Base-by-base conservation (phyloP, 2,888 invertebrate genomes). In the Xylophagus ater region DNA sequence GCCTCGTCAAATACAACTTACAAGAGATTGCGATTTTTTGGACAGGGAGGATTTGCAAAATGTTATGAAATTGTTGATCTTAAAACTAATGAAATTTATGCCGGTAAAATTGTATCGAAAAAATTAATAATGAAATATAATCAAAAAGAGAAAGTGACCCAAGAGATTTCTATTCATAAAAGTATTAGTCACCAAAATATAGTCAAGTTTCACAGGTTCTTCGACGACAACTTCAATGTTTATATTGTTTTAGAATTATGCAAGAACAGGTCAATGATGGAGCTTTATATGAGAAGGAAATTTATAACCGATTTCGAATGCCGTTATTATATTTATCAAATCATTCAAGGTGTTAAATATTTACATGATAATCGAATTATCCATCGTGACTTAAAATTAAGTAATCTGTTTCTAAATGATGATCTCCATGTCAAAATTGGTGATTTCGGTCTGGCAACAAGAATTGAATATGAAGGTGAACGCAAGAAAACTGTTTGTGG, bases 81-180 rank as follows among this genome's bases (percentile, higher is more conserved):
- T 43, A 70, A 72, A 30, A 79, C 78, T n/a, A 78, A 82, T 50
- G 74, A 79, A 53, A 70, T 87, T 1, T 92, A 76, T 66, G 98
- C 98, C 25, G 97, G 94, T 48, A 88, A 99, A 71, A 89, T 98
- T 53, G 93, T 99, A 13, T 86, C 96, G 15, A 99, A 98, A 64
- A 78, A 82, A 49, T 68, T 94, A 36, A 80, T 99, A 69, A 74
- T 79, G 42, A 98, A 97, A 63, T 81, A 82, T 49, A 92, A 89
- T 62, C 97, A 98, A 60, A 85, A 86, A 52, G 96, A 97, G 54
- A 99, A 99, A 71, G 96, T 96, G 80, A 78, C 82, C 1, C 89
- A 89, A 56, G 99, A 99, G 69, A 97, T 99, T 47, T 75, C 81
- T 15, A 99, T 99, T 51, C 98, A 99, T 62, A 76, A 85, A 43